Base-by-base conservation (phyloP, 2,888 invertebrate species). In the Callinectes sapidus region DNA sequence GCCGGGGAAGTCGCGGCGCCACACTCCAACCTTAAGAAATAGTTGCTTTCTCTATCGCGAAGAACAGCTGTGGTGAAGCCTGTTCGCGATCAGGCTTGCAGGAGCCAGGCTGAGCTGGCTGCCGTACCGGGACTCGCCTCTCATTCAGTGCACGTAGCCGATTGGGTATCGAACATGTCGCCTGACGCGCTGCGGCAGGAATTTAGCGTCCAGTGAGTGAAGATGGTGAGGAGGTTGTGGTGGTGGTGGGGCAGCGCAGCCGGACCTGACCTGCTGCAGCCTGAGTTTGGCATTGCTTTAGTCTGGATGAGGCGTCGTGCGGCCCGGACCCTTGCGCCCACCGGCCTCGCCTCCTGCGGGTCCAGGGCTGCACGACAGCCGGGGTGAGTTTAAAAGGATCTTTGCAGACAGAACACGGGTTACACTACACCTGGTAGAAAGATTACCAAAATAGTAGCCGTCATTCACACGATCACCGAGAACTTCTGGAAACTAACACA, bases 371-470 rank as follows among this genome's bases (percentile, higher is more conserved):
- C 91, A 91, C 92, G 89, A 91, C 90, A 85, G 92, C 87, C 48
- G 87, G 87, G 90, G 92, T 92, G 90, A 92, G 92, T 91, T 91
- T 85, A 89, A 89, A 92, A 92, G 92, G 90, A 92, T 92, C 91
- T 91, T 92, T 91, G 92, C 91, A 92, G 92, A 91, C 91, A 92
- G 92, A 88, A 91, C 54, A 77, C 81, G 92, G 92, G 90, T 92
- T 92, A 92, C 87, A 90, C 92, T 92, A 92, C 92, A 90, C 89
- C 89, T 92, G 92, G 92, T 92, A 92, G 92, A 92, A 92, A 92
- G 88, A 71, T 92, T 92, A 92, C 92, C 92, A 92, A 92, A 92
- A 92, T 91, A 92, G 81, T 92, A 92, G 89, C 92, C 88, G 35
- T 89, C 92, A 92, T 91, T 91, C 92, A 89, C 92, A 92, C 92